Conservation (phyloP, 2,797 vertebrate species). For the Macropus fuliginosus region DNA sequence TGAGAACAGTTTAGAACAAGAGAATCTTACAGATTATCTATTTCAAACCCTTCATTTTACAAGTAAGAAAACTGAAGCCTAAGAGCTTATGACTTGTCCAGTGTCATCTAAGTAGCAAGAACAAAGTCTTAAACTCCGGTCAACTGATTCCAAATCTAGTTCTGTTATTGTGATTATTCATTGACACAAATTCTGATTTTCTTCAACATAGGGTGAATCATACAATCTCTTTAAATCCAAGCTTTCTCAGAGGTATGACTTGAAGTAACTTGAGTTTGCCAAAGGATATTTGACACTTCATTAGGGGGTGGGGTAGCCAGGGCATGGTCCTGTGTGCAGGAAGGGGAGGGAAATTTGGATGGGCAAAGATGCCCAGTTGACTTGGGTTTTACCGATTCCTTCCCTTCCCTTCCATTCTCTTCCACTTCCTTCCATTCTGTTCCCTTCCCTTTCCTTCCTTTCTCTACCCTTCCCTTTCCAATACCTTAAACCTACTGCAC, state of each 20-base stretch:
- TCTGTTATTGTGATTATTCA: neutral
- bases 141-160: neutral
- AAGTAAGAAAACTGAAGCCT: neutral
- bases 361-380: no score
- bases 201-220: neutral
- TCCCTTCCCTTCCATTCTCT: no score
- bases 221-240: neutral
- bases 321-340: no score
- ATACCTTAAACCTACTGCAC: no score
- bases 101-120: neutral
- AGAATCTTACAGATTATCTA: neutral
- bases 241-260: neutral
- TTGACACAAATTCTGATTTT: neutral
- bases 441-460: no score
- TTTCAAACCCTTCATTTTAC: neutral
- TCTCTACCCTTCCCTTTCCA: no score
- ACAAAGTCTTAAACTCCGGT: neutral
- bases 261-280: neutral
- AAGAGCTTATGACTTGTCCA: neutral
- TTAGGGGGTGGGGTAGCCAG: no score
- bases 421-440: no score
- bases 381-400: no score
- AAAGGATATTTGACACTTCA: neutral
- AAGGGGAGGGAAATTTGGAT: no score
- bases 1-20: neutral